Base-by-base conservation (phyloP, 2,113 vertebrate species). In the Struthidea cinerea region DNA sequence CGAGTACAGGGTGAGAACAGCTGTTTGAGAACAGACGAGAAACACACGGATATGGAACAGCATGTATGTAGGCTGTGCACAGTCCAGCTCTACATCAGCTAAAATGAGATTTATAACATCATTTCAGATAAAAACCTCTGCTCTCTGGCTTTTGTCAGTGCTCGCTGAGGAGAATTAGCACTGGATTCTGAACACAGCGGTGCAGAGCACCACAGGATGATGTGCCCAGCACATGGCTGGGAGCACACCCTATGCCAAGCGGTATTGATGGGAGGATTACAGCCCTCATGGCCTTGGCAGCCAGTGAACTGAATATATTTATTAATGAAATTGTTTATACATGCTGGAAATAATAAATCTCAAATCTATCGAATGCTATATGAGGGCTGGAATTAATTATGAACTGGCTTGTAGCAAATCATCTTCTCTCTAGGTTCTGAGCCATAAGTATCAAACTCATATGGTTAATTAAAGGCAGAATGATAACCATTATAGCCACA, bases 1-100 rank as follows among this genome's bases (percentile, higher is more conserved):
- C 10, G 42, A 89, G 56, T 16, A 77, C 42, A 87, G 41, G 80
- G 64, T 1, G 27, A 93, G 82, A 97, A 92, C 90, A 96, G 79
- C 93, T 96, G 86, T 84, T 90, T 47, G 87, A 52, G 71, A 95
- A 74, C 47, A 74, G 65, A 87, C 50, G 30, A 90, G 67, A 89
- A 81, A 75, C 35, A 91, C 68, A 67, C 0, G 0, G 70, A 64
- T 84, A 56, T 14, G n/a, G 56, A 86, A 89, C 64, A 87, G 70
- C 41, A 73, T 79, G 84, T 26, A 82, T 65, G 77, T 81, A 82
- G 69, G 44, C 61, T 84, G 74, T 24, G 84, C 41, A 53, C 47
- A 82, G 73, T 57, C 64, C 73, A 81, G 44, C 44, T 32, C 56
- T 56, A 78, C 68, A 69, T 84, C 83, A 55, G 64, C 73, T 75